Percentiles rank a stretch among this genome's conserved stretches.
These are phyloP conservation scores for Tenthredo notha DNA, from an alignment of 2,888 invertebrate species.

Conservation along the genomic window DNA sequence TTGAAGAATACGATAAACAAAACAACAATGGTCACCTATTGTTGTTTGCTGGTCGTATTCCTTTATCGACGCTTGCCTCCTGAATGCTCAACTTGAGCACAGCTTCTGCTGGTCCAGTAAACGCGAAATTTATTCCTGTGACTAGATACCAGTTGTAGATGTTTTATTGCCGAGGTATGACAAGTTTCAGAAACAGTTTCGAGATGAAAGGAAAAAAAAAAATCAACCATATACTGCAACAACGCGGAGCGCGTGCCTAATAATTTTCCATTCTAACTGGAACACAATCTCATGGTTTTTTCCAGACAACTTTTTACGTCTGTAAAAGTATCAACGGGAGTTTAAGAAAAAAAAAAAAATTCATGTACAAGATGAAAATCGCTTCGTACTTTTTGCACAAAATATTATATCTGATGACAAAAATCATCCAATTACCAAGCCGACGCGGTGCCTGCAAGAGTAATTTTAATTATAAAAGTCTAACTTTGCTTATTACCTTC, in stretches of 20 bases:
- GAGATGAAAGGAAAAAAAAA: background rate
- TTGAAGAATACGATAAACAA: slow-evolving; percentile 35
- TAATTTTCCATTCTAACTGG: background rate
- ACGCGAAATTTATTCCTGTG: slow-evolving; percentile 16
- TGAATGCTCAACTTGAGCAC: slow-evolving; percentile 41
- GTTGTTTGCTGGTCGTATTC: slow-evolving; percentile 44
- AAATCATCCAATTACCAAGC: slow-evolving; percentile 19
- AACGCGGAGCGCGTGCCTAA: background rate
- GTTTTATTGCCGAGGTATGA: background rate
- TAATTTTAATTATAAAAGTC: slow-evolving; percentile 33
- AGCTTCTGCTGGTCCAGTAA: slow-evolving; percentile 5
- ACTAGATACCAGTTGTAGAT: background rate
- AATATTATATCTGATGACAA: slow-evolving; percentile 36
- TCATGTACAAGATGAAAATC: slow-evolving; percentile 18
- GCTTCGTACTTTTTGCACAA: background rate
- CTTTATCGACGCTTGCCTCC: slow-evolving; percentile 30
- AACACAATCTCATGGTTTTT: background rate
- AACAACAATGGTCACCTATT: slow-evolving; percentile 48
- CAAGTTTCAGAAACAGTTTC: background rate
- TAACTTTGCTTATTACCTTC: slow-evolving; percentile 23
- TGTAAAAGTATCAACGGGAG: background rate
- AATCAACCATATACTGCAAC: background rate
- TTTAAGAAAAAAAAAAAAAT: background rate
- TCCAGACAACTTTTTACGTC: background rate
- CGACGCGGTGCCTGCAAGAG: background rate